Evolutionary conservation across 2,113 vertebrate genomes (phyloP).

Genomic region (Menidia beryllina): DNA sequence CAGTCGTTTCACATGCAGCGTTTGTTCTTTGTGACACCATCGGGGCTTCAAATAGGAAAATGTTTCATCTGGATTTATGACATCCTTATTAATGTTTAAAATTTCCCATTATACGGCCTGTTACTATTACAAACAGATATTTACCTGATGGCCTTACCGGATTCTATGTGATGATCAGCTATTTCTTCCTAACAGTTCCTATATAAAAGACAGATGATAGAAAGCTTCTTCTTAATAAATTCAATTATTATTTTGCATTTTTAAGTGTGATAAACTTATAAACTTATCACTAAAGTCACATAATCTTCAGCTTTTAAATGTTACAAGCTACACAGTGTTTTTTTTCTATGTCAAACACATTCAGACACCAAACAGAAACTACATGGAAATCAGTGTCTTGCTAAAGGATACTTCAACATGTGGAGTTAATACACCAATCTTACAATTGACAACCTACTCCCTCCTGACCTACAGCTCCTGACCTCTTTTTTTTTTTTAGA

Average conservation of each 20-base stretch:
- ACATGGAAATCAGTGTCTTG: too few relatives aligned
- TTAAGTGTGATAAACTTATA: conserved; percentile 8
- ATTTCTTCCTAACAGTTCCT: conserved; percentile 3
- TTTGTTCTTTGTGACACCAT: too few relatives aligned
- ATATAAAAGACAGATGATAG: conserved; percentile 21
- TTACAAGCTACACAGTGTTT: too few relatives aligned
- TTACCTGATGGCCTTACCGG: conserved; percentile 19
- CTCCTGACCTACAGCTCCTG: too few relatives aligned
- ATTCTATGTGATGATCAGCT: conserved; percentile 15
- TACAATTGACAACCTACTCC: too few relatives aligned
- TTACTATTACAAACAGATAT: conserved; percentile 39
- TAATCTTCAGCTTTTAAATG: too few relatives aligned
- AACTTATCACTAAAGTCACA: neutral
- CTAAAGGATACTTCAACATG: too few relatives aligned
- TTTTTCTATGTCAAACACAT: too few relatives aligned
- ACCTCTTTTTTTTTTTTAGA: too few relatives aligned
- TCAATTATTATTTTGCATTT: neutral
- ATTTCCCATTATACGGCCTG: conserved; percentile 17
- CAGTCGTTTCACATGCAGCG: too few relatives aligned
- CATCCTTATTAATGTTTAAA: conserved; percentile 27
- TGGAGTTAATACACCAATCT: too few relatives aligned
- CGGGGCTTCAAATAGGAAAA: conserved; percentile 1
- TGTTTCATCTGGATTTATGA: conserved; percentile 22
- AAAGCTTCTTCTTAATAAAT: neutral
- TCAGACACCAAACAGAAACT: too few relatives aligned